Base-by-base conservation (phyloP, 2,888 invertebrate genomes). In the Allacma fusca region DNA sequence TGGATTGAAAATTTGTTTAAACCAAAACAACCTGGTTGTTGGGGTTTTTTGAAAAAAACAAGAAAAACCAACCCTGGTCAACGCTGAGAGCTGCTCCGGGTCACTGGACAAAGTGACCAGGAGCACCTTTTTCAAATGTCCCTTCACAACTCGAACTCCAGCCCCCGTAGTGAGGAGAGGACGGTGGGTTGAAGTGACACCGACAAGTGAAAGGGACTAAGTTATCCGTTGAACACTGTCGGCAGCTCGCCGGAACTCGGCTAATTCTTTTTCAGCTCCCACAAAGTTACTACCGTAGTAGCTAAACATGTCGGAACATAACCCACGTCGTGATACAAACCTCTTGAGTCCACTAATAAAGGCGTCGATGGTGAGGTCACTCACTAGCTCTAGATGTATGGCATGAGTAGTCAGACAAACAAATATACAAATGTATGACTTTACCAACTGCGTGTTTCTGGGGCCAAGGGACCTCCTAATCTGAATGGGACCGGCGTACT, bases 261-360 rank as follows among this genome's bases (percentile, higher is more conserved):
- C n/a, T 26, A 68, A 12, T 21, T 34, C 29, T 9, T 16, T 26
- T 7, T 68, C n/a, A 13, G 68, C 40, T n/a, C 68, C 68, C 2
- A n/a, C n/a, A 34, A 68, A 68, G 26, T 68, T 68, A 7, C 12
- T 34, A 19, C 68, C 68, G 29, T 68, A 7, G 34, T 68, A 28
- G 16, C 13, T 28, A n/a, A 29, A 34, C 12, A 68, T 29, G n/a
- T 13, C 68, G 1, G 2, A 12, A 5, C 19, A 29, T 1, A 7
- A 7, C 7, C n/a, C 29, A 7, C 68, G 29, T 7, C 29, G 29
- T 9, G n/a, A 19, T n/a, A 34, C n/a, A 21, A 68, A 34, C 4
- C 68, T 4, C 1, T 34, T 1, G 7, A 68, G 26, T 2, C 9
- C 29, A 13, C 1, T 13, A 1, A 68, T 28, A 68, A 68, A 68